These are phyloP conservation scores for Itoplectis maculator DNA, from an alignment of 2,888 invertebrate species.

Conservation along the genomic window DNA sequence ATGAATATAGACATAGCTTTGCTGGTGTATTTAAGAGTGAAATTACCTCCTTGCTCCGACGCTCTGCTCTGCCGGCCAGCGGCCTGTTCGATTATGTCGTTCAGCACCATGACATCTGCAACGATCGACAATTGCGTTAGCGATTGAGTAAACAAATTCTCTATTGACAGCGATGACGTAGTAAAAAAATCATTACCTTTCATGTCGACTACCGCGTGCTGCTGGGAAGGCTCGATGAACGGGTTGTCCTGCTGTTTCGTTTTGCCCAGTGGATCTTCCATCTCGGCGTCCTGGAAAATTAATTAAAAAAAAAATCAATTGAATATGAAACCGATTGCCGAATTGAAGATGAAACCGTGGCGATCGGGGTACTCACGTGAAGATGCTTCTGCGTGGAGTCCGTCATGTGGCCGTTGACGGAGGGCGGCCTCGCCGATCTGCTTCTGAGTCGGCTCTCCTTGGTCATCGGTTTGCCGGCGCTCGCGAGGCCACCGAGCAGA, in stretches of 20 bases:
- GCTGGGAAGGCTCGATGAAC: constrained; percentile 93
- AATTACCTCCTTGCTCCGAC: constrained; percentile 94
- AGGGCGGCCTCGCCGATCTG: constrained; percentile 88
- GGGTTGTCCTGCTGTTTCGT: constrained; percentile 96
- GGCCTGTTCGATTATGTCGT: constrained; percentile 98
- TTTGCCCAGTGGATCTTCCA: constrained; percentile 93
- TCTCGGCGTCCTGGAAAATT: constrained; percentile 93
- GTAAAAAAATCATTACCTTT: constrained; percentile 90
- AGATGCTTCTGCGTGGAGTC: constrained; percentile 89
- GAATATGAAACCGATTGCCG: constrained; percentile 16
- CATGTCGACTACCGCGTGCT: constrained; percentile 96
- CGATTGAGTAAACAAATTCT: neutral
- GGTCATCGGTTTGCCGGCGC: constrained; percentile 89
- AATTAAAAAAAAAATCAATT: constrained; percentile 40
- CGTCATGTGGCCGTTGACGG: constrained; percentile 86
- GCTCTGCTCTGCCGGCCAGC: constrained; percentile 94
- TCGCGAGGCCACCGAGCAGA: constrained; percentile 90
- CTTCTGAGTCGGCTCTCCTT: constrained; percentile 94
- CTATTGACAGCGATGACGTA: neutral
- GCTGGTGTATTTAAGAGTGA: constrained; percentile 45
- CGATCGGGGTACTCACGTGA: constrained; percentile 88
- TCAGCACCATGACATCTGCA: constrained; percentile 98
- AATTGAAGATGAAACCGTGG: neutral
- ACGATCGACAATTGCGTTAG: constrained; percentile 70
- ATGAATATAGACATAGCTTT: constrained; percentile 17